Conservation (phyloP, 2,888 invertebrate genomes). For the Melangyna quadrimaculata region DNA sequence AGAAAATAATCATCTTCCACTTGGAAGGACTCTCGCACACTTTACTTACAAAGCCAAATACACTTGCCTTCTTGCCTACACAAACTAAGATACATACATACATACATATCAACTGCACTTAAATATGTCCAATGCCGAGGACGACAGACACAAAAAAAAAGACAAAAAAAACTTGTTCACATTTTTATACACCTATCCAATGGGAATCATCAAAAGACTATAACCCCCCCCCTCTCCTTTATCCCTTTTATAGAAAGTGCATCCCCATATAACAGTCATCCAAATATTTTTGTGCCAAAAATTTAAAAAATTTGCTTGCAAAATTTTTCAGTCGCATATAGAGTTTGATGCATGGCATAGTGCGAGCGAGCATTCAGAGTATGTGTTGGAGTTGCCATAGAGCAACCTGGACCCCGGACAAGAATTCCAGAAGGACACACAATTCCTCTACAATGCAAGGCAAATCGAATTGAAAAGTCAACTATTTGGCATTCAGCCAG, state of each 20-base stretch:
- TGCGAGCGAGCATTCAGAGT: neutral
- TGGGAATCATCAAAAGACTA: neutral
- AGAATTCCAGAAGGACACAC: conserved; percentile 5
- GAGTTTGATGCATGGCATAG: conserved; percentile 38
- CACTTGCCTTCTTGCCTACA: neutral
- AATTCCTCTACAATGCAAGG: conserved; percentile 14
- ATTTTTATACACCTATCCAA: conserved; percentile 19
- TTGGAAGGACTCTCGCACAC: neutral
- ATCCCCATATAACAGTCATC: conserved; percentile 2
- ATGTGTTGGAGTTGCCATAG: neutral
- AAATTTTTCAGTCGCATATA: conserved; percentile 26
- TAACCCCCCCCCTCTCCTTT: neutral
- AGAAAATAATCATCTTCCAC: conserved; percentile 30
- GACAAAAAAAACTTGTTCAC: neutral
- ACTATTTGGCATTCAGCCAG: conserved; percentile 58
- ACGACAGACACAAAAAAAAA: neutral
- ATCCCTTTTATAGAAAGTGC: conserved; percentile 1
- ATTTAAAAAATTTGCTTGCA: neutral
- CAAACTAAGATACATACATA: neutral
- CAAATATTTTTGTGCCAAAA: conserved; percentile 38
- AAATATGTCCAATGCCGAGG: conserved; percentile 17
- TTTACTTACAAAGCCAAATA: neutral
- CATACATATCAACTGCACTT: neutral
- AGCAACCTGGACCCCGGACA: neutral
- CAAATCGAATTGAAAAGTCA: conserved; percentile 60